Percentiles rank a stretch among this genome's conserved stretches.
Conservation (phyloP, 2,888 invertebrate species). For the Caenorhabditis afra region DNA sequence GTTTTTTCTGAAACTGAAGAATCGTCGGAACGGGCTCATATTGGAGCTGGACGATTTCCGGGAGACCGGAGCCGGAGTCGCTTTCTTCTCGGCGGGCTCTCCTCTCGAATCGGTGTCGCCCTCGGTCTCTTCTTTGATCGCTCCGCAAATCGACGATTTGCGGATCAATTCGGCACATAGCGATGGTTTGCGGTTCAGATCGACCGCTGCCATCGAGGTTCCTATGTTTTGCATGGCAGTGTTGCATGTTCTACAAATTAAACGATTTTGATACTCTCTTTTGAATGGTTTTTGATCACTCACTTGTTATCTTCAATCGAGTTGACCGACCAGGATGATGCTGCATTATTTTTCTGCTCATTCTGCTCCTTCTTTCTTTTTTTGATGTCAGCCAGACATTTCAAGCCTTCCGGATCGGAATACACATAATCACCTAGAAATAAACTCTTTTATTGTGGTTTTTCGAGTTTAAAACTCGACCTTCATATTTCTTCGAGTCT, state of each 20-base stretch:
- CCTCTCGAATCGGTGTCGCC: conserved; percentile 40
- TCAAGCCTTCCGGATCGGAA: conserved; percentile 32
- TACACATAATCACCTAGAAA: conserved; percentile 10
- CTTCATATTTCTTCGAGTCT: neutral
- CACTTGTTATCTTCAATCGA: conserved; percentile 34
- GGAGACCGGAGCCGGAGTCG: conserved; percentile 5
- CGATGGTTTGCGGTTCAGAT: conserved; percentile 16
- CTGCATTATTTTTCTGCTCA: no score
- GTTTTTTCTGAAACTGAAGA: conserved; percentile 35
- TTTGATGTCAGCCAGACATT: conserved; percentile 34
- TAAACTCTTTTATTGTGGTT: no score
- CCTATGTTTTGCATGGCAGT: conserved; percentile 9
- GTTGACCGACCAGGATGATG: conserved; percentile 15
- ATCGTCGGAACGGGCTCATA: conserved; percentile 39
- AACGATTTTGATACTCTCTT: neutral
- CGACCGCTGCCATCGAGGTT: conserved; percentile 14
- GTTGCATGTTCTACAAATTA: no score
- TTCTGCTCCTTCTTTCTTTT: conserved; percentile 24
- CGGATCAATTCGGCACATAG: conserved; percentile 29
- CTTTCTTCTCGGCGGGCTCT: conserved; percentile 24
- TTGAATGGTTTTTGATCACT: neutral
- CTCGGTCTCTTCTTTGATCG: conserved; percentile 53
- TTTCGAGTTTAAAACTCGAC: no score
- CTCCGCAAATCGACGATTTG: conserved; percentile 44
- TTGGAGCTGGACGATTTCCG: conserved; percentile 18